Evolutionary conservation across 2,888 invertebrate species (phyloP), one percentile per base, ranked within the genome.

Genomic region (Polymixis lichenea): DNA sequence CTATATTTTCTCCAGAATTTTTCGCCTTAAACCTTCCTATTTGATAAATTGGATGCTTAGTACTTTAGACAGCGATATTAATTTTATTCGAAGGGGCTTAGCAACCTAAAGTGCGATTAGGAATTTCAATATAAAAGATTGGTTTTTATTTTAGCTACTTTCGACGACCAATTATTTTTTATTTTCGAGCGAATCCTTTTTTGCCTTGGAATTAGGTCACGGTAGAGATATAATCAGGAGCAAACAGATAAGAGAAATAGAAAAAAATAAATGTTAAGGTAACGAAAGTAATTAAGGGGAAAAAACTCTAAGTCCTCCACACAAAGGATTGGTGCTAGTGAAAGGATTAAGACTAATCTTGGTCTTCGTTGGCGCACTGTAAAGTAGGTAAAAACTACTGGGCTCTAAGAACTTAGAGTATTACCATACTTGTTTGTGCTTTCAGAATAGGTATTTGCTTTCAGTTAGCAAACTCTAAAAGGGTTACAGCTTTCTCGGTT

Each of bases 31-130:
- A 66, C 38, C 68, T 72, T 66, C 72, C 38, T 28, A 17, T 68
- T 64, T 82, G 78, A 83, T 78, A 78, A 82, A 83, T 83, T 85
- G 68, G 60, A 64, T 38, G 83, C 66, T 70, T 70, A 78, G 78
- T 75, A 65, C 46, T 86, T 82, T 67, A 78, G 86, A 82, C 82
- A 77, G 66, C 28, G 69, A 75, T 83, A 77, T 82, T 85, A 81
- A 83, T 85, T 75, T 76, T 76, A 64, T 82, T 72, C 25, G 7
- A 19, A 19, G 61, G 15, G 32, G 58, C 32, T 62, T 61, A 67
- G 38, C 56, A 28, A 68, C 28, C 28, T 43, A 49, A 75, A 62
- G 49, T 13, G 43, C n/a, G 28, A 73, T 84, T 64, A 74, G 22
- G 46, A 70, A 74, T 84, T 79, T 82, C 38, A 72, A 66, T 81